phyloP scores from a whole-genome alignment of 1,140 invertebrate genomes.

The Diplogasteroides magnus region DNA sequence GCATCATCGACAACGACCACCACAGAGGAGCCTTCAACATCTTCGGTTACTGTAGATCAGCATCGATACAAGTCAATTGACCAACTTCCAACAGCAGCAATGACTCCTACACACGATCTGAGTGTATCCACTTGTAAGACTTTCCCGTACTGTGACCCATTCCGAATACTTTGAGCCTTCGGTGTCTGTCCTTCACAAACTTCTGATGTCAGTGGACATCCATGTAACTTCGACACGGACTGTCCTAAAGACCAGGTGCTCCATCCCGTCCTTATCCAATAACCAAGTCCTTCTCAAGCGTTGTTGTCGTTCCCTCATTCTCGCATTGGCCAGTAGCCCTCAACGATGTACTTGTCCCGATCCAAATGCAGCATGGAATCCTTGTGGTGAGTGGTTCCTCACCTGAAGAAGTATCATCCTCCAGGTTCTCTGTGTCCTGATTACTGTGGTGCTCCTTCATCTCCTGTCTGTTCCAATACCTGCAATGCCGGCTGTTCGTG shows the following conservation, averaged over 20 bases:
- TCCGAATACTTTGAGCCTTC: too few relatives aligned
- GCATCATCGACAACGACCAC: too few relatives aligned
- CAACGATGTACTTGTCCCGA: slow-evolving; percentile 25
- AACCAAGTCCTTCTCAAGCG: background rate
- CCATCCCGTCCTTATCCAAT: background rate
- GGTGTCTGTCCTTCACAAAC: slow-evolving; percentile 24
- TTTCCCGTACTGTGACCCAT: too few relatives aligned
- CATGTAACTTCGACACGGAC: slow-evolving; percentile 21
- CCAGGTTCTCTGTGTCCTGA: slow-evolving; percentile 18
- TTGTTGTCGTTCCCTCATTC: slow-evolving; percentile 21
- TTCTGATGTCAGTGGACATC: slow-evolving; percentile 18
- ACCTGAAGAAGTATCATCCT: background rate
- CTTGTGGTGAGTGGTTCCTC: slow-evolving; percentile 11
- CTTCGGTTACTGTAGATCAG: too few relatives aligned
- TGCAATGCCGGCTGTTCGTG: slow-evolving; percentile 27
- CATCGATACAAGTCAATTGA: too few relatives aligned
- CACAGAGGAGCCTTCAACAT: too few relatives aligned
- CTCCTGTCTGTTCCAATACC: slow-evolving; percentile 23
- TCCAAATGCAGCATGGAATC: slow-evolving; percentile 22
- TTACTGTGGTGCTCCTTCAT: slow-evolving; percentile 21
- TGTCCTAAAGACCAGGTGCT: slow-evolving; percentile 20
- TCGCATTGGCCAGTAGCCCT: slow-evolving; percentile 14
- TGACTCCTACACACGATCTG: too few relatives aligned
- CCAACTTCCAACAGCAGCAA: too few relatives aligned
- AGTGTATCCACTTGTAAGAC: too few relatives aligned